Percentiles rank a stretch among this genome's conserved stretches.
phyloP scores from a whole-genome alignment of 2,113 vertebrate species.

The Mungos mungo region DNA sequence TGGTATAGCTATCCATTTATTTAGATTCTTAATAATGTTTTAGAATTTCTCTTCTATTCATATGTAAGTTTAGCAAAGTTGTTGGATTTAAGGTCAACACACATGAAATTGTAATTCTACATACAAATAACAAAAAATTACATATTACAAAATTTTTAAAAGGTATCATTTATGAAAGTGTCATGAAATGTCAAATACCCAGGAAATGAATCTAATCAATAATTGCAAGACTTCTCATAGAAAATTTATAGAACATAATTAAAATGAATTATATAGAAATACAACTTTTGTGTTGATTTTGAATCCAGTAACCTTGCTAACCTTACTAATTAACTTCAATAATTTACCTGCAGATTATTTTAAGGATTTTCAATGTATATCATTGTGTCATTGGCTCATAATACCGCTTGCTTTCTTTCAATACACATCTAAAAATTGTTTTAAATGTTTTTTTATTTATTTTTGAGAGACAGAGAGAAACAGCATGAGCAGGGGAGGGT shows the following conservation, averaged over 20 bases:
- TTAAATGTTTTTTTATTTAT: too few species aligned
- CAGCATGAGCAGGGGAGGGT: too few species aligned
- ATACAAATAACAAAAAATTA: not conserved
- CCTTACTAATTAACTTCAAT: not conserved
- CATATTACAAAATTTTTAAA: not conserved
- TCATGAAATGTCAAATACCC: not conserved
- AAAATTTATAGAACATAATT: not conserved
- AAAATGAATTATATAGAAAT: not conserved
- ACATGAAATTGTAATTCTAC: not conserved
- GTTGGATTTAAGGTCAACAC: not conserved
- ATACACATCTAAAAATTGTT: not conserved
- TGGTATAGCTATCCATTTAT: not conserved
- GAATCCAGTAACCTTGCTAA: not conserved
- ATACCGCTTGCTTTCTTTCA: not conserved
- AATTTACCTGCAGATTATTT: not conserved
- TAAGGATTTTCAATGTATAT: not conserved
- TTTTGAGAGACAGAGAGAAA: too few species aligned
- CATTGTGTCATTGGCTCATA: not conserved
- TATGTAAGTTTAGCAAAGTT: not conserved
- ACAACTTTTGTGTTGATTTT: not conserved
- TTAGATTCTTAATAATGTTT: not conserved
- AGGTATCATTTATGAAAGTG: not conserved
- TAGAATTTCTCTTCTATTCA: not conserved
- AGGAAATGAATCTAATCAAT: not conserved
- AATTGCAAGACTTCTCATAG: not conserved